A percentile compares a stretch with the other conserved stretches of the same genome.
Evolutionary conservation across 2,888 invertebrate genomes (phyloP).

Genomic region (Drosophila mimica): DNA sequence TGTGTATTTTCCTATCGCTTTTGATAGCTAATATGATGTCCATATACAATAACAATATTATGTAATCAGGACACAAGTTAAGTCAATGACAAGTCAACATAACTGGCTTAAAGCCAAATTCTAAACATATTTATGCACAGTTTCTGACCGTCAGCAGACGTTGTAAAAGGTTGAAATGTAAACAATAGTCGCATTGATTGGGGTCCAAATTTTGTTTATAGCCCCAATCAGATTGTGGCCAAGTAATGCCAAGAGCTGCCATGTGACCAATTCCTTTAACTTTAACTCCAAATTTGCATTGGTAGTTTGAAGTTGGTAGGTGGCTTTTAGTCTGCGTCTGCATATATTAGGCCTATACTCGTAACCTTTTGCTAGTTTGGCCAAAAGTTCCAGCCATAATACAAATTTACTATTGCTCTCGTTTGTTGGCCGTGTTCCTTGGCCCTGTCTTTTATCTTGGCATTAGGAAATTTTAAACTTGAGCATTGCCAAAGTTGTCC

Average conservation of each 20-base stretch:
- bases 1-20: not conserved
- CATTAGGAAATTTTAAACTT: constrained; percentile 1
- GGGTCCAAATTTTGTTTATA: constrained; percentile 63
- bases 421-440: constrained; percentile 10
- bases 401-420: constrained; percentile 22
- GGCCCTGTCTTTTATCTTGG: not conserved
- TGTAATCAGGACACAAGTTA: not conserved
- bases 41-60: not conserved
- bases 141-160: constrained; percentile 23
- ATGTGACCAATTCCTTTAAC: constrained; percentile 28
- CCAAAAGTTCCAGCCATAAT: constrained; percentile 33
- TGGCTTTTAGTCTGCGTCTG: constrained; percentile 44
- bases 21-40: not conserved
- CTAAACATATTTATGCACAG: constrained; percentile 23
- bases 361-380: constrained; percentile 10
- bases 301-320: constrained; percentile 37
- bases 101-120: constrained; percentile 10
- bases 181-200: constrained; percentile 77
- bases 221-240: constrained; percentile 43
- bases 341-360: constrained; percentile 57
- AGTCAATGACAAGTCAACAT: constrained; percentile 14
- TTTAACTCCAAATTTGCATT: constrained; percentile 57
- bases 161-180: constrained; percentile 45
- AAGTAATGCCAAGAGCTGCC: constrained; percentile 20
- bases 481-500: constrained; percentile 3